These are phyloP conservation scores for Lagocephalus sceleratus DNA, from an alignment of 2,797 vertebrate genomes.

Conservation along the genomic window DNA sequence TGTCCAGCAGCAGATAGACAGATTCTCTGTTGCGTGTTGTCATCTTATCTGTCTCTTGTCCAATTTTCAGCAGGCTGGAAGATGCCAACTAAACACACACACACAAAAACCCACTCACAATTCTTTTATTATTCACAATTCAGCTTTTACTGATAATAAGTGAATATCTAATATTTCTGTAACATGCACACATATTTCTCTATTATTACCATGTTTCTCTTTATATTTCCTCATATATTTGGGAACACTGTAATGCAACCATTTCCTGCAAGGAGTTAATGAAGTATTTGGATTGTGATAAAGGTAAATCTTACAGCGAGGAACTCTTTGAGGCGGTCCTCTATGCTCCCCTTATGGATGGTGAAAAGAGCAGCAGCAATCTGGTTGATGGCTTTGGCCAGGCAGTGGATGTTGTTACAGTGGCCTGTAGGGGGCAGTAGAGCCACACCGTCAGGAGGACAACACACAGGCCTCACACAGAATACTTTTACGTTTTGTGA, in stretches of 20 bases:
- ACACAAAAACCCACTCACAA: slow-evolving; percentile 1
- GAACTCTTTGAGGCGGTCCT: slow-evolving; percentile 98
- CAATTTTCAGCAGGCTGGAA: slow-evolving; percentile 96
- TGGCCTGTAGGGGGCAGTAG: slow-evolving; percentile 80
- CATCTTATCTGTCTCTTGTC: slow-evolving; percentile 97
- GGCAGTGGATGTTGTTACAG: slow-evolving; percentile 98
- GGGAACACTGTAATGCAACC: too few relatives aligned
- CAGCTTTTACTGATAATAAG: background rate
- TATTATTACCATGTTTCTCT: too few relatives aligned
- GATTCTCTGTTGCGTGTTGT: slow-evolving; percentile 97
- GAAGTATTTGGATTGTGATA: too few relatives aligned
- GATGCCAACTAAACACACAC: slow-evolving; percentile 84
- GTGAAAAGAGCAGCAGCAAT: slow-evolving; percentile 97
- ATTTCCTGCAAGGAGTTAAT: background rate
- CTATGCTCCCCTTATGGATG: slow-evolving; percentile 99
- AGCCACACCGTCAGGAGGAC: slow-evolving; percentile 4
- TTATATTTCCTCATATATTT: too few relatives aligned
- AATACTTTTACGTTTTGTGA: too few relatives aligned
- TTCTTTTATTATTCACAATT: background rate
- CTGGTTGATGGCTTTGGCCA: slow-evolving; percentile 99
- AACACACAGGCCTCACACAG: background rate
- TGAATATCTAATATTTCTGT: background rate
- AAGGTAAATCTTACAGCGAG: slow-evolving; percentile 83
- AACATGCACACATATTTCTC: too few relatives aligned
- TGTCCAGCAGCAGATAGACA: slow-evolving; percentile 96